phyloP scores from a whole-genome alignment of 2,113 vertebrate species.

The Cyprinodon tularosa region DNA sequence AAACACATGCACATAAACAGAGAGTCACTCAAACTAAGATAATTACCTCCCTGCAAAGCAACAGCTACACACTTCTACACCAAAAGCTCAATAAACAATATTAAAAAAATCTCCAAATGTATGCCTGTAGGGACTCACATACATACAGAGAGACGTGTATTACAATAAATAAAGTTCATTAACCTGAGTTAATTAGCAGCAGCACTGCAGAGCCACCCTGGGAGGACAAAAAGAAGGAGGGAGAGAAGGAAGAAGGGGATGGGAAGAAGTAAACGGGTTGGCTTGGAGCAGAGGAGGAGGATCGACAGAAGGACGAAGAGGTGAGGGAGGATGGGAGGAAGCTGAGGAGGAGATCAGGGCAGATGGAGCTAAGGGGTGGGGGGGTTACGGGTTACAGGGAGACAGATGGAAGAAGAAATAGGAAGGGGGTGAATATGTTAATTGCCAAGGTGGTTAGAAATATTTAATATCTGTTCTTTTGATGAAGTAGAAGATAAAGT shows the following conservation, averaged over 20 bases:
- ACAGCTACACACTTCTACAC: background rate
- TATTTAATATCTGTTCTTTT: constrained; percentile 33
- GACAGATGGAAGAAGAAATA: constrained; percentile 59
- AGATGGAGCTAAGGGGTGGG: constrained; percentile 63
- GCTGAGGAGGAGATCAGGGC: constrained; percentile 45
- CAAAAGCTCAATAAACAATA: constrained; percentile 1
- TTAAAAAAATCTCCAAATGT: constrained; percentile 23
- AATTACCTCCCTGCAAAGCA: constrained; percentile 30
- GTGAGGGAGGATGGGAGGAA: constrained; percentile 62
- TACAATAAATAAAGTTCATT: constrained; percentile 61
- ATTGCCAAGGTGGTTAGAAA: constrained; percentile 46
- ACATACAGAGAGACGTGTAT: constrained; percentile 9
- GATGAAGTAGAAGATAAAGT: background rate
- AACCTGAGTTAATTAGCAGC: constrained; percentile 56
- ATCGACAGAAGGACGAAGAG: constrained; percentile 57
- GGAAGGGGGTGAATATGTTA: constrained; percentile 40
- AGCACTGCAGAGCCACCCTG: constrained; percentile 39
- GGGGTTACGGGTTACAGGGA: constrained; percentile 28
- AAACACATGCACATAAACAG: background rate
- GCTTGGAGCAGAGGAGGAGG: constrained; percentile 17
- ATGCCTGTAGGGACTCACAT: background rate
- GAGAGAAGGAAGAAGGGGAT: constrained; percentile 38
- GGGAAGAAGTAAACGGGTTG: constrained; percentile 18
- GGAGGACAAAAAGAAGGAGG: constrained; percentile 34
- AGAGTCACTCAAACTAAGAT: constrained; percentile 1